Evolutionary conservation across 2,113 vertebrate genomes (phyloP).

Genomic region (Aptenodytes patagonicus): DNA sequence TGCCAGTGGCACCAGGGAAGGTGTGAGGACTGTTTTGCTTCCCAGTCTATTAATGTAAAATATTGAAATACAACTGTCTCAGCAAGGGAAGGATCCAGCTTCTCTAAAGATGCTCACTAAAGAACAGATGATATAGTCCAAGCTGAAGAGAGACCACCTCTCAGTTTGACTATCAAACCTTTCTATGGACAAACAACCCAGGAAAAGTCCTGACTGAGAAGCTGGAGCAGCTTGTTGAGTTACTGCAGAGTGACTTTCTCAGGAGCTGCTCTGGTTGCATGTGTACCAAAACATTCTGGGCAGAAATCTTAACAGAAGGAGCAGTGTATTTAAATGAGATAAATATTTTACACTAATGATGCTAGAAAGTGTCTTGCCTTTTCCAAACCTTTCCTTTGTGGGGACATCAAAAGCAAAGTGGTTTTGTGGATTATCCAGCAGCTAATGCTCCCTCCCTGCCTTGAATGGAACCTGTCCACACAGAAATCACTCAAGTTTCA

Average conservation of each 20-base stretch:
- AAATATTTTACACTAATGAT: neutral
- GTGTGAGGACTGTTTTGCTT: neutral
- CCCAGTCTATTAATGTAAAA: neutral
- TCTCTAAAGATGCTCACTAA: neutral
- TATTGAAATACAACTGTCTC: neutral
- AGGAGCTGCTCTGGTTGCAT: neutral
- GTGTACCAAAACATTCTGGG: neutral
- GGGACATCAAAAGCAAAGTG: neutral
- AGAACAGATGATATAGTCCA: neutral
- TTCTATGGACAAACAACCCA: neutral
- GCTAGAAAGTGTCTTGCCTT: neutral
- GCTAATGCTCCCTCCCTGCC: neutral
- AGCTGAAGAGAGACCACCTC: neutral
- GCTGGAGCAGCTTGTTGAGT: neutral
- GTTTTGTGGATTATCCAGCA: neutral
- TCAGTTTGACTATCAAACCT: neutral
- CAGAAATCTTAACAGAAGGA: neutral
- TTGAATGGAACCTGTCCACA: neutral
- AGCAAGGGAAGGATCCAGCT: neutral
- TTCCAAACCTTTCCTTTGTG: neutral
- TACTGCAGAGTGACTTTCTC: neutral
- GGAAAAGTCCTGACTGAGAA: neutral
- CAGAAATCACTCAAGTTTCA: neutral
- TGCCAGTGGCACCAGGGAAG: neutral
- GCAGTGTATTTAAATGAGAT: neutral